Percentiles rank a stretch among this genome's conserved stretches.
phyloP scores from a whole-genome alignment of 2,797 vertebrate genomes.

The Etheostoma nigrum region DNA sequence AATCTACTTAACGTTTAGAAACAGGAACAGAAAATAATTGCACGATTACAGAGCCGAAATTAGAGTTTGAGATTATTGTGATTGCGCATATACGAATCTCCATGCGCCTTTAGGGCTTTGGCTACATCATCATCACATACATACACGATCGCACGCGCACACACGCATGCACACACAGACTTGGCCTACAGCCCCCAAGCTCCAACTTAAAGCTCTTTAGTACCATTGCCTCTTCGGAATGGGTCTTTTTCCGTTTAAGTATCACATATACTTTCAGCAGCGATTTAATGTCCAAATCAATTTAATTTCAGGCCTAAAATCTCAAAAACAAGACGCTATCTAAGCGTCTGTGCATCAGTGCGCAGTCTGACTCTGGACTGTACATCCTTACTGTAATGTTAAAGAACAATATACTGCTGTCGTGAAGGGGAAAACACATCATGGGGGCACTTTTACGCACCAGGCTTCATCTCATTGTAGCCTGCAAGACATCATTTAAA shows the following conservation, averaged over 20 bases:
- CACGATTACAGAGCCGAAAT: neutral
- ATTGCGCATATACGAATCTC: constrained; percentile 46
- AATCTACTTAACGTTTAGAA: constrained; percentile 1
- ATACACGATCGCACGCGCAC: constrained; percentile 15
- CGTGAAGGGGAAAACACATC: neutral
- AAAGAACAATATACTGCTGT: constrained; percentile 10
- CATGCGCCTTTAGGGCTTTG: constrained; percentile 56
- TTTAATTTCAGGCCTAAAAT: no score
- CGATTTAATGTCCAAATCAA: neutral
- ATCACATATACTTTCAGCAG: neutral
- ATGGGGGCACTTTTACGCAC: constrained; percentile 38
- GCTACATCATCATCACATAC: constrained; percentile 52
- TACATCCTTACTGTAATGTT: neutral
- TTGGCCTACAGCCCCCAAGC: constrained; percentile 66
- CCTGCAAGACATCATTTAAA: neutral
- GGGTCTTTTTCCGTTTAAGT: constrained; percentile 22
- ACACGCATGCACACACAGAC: constrained; percentile 37
- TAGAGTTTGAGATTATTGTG: constrained; percentile 20
- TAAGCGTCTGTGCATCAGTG: neutral
- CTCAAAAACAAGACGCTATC: neutral
- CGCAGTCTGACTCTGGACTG: constrained; percentile 3
- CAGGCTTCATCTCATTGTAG: neutral
- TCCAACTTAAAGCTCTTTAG: constrained; percentile 40
- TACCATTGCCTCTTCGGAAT: constrained; percentile 22
- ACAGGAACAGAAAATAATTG: constrained; percentile 20